Conservation (phyloP, 2,113 vertebrate species). For the Gymnorhina tibicen region DNA sequence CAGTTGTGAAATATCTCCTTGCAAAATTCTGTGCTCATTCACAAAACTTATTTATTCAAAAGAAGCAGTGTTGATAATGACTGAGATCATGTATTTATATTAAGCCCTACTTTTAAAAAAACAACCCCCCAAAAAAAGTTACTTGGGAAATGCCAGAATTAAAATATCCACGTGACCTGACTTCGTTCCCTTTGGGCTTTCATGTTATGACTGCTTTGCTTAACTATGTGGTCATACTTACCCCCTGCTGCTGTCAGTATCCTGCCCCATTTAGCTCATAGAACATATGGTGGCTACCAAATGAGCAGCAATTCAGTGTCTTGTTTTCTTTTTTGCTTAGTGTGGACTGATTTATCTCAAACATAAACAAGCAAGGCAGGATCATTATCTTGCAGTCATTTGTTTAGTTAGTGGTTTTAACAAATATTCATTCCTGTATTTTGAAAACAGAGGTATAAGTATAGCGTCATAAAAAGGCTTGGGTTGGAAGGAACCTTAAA, state of each 20-base stretch:
- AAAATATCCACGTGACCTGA: background rate
- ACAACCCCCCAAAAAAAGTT: rapidly evolving
- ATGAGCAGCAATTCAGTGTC: background rate
- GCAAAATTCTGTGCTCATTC: background rate
- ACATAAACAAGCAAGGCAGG: background rate
- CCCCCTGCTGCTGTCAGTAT: background rate
- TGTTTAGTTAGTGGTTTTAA: background rate
- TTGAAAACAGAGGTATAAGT: background rate
- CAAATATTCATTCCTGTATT: background rate
- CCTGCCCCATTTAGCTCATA: background rate
- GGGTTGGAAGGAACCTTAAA: background rate
- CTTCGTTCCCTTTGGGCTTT: background rate
- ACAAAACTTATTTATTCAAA: background rate
- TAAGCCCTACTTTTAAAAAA: background rate
- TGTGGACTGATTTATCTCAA: background rate
- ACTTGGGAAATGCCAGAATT: background rate
- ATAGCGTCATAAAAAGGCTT: background rate
- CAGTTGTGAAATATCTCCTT: background rate
- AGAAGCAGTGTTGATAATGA: background rate
- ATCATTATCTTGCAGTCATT: background rate
- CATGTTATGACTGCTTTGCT: background rate
- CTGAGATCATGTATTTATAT: background rate
- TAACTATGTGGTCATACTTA: background rate
- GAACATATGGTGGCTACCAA: background rate
- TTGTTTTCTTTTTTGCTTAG: background rate